Base-by-base conservation (phyloP, 2,888 invertebrate genomes). In the Epistrophe grossulariae region DNA sequence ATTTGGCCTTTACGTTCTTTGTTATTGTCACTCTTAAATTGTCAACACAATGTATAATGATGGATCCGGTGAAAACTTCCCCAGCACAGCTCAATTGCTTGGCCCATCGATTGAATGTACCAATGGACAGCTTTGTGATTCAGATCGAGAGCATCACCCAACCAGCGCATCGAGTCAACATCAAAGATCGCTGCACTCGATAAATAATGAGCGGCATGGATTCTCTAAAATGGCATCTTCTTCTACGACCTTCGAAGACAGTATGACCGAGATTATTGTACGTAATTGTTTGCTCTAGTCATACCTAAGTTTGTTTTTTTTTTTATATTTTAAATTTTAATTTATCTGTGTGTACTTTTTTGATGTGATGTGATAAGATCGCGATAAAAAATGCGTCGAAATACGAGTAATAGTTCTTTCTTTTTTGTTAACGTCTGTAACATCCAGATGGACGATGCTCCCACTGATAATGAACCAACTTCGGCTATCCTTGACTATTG, bases 401-500 rank as follows among this genome's bases (percentile, higher is more conserved):
- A 89, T 88, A 89, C 89, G 88, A 89, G 90, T 84, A 90, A 90
- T 84, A 90, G 90, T 88, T 90, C 89, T 87, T 91, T 91, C 82
- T 91, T 90, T 89, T 91, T 90, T 79, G 88, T 91, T 87, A 90
- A 90, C 88, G 90, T 89, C 52, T 89, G 89, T 17, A 89, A 90
- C 78, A 89, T 88, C 45, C 88, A 96, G 96, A 95, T 95, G 89
- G 96, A 95, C 82, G 96, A 96, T 92, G 95, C 95, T 89, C 91
- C 85, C 43, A 94, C 94, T 0, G 96, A 96, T 90, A 94, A 94
- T 85, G 95, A 95, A 83, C 96, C 96, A 89, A 96, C 96, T 40
- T 96, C 97, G 13, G 96, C 96, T 11, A 95, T 97, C 88, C 94
- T 97, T 91, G 95, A 95, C 91, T 97, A 96, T 90, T 97, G 97